These are phyloP conservation scores for Anseranas semipalmata DNA, from an alignment of 2,113 vertebrate genomes.

Conservation along the genomic window DNA sequence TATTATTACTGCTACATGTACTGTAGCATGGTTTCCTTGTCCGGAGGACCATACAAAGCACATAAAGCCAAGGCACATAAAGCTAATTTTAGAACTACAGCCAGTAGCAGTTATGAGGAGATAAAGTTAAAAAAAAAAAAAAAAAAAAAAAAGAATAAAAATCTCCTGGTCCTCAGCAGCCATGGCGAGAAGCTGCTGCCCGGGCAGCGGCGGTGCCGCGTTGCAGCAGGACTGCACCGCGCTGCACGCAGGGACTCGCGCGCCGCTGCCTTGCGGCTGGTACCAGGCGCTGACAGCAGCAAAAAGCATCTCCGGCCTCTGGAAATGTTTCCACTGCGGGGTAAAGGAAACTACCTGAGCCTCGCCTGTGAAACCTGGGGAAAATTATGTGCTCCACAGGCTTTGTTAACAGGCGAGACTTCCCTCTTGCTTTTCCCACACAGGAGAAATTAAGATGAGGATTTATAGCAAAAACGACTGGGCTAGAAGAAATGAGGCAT, in stretches of 20 bases:
- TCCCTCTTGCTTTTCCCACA: neutral
- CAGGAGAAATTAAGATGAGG: neutral
- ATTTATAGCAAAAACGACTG: neutral
- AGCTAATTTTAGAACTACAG: neutral
- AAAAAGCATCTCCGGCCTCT: too few species aligned
- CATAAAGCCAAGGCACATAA: neutral
- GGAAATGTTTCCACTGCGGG: neutral
- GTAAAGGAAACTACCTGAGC: neutral
- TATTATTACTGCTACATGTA: neutral
- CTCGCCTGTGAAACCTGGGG: neutral
- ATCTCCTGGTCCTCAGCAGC: neutral
- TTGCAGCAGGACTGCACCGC: neutral
- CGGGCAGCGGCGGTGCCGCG: fast-evolving
- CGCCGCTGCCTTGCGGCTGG: neutral
- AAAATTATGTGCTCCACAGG: neutral
- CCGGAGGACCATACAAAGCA: neutral
- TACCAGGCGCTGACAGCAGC: neutral
- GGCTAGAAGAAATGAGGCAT: neutral
- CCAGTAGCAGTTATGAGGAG: neutral
- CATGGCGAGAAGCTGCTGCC: neutral
- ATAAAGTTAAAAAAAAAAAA: neutral
- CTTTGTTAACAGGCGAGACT: neutral
- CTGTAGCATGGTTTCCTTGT: neutral
- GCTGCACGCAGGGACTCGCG: neutral
- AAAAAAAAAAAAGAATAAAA: neutral